Conservation (phyloP, 2,888 invertebrate species). For the Lepidochitona cinerea region DNA sequence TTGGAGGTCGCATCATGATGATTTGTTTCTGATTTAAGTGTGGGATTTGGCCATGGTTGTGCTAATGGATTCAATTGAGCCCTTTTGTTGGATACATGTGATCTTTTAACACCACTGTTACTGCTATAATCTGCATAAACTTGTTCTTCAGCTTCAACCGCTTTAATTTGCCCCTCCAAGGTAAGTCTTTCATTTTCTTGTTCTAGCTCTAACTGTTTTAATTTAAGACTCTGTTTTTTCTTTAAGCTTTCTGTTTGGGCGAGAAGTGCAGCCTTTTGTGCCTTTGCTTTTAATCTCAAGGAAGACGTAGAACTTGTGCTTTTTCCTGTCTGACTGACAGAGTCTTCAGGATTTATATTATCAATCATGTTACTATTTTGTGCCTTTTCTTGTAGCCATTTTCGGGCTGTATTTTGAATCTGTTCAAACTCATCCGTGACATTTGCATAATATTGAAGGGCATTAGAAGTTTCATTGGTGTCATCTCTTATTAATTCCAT, state of each 20-base stretch:
- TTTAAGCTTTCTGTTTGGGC: background rate
- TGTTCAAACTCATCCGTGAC: too few species aligned
- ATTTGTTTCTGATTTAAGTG: too few species aligned
- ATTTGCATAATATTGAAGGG: too few species aligned
- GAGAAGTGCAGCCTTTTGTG: background rate
- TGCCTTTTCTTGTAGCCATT: too few species aligned
- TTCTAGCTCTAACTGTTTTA: background rate
- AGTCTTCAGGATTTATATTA: background rate
- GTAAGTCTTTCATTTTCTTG: background rate
- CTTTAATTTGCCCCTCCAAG: background rate
- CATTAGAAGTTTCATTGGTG: too few species aligned
- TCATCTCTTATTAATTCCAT: too few species aligned
- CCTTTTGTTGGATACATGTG: background rate
- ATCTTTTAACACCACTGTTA: background rate
- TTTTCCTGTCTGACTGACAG: background rate
- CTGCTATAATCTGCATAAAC: background rate
- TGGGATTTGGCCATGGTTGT: background rate
- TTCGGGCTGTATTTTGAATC: too few species aligned
- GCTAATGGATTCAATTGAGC: background rate
- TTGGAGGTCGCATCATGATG: too few species aligned
- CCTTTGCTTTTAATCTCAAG: background rate
- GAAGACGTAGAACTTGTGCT: background rate
- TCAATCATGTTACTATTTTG: background rate
- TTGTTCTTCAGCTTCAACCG: background rate
- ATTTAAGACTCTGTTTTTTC: background rate